Percentiles rank a stretch among this genome's conserved stretches.
Conservation (phyloP, 2,888 invertebrate species). For the Lingula anatina region DNA sequence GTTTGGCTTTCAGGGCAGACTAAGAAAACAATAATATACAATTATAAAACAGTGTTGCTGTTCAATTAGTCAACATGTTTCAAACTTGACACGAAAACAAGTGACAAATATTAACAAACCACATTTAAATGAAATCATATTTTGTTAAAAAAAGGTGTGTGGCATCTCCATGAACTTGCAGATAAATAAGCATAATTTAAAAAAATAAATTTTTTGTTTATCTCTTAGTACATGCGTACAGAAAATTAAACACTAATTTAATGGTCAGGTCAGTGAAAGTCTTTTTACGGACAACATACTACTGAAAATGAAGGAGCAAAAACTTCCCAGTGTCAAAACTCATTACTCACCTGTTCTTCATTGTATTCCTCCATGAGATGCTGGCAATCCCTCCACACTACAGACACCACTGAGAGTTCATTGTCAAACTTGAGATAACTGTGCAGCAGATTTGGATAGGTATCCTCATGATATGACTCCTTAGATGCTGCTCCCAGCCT, state of each 20-base stretch:
- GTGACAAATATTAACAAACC: background rate
- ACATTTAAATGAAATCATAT: too few relatives aligned
- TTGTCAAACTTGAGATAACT: slow-evolving; percentile 59
- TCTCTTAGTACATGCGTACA: too few relatives aligned
- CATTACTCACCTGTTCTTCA: slow-evolving; percentile 47
- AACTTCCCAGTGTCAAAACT: background rate
- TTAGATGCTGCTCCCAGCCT: slow-evolving; percentile 41
- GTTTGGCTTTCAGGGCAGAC: slow-evolving; percentile 53
- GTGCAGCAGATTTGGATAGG: slow-evolving; percentile 52
- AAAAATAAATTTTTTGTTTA: background rate
- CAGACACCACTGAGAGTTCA: slow-evolving; percentile 59
- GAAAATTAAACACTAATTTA: too few relatives aligned
- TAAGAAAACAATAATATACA: slow-evolving; percentile 13
- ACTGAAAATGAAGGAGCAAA: background rate
- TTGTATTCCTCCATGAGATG: slow-evolving; percentile 57
- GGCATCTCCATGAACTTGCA: background rate
- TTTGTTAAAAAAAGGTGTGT: background rate
- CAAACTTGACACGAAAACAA: background rate
- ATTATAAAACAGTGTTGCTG: background rate
- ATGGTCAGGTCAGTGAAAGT: too few relatives aligned
- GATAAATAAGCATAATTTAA: background rate
- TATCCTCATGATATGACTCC: slow-evolving; percentile 41
- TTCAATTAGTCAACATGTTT: background rate
- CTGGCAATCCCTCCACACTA: slow-evolving; percentile 59
- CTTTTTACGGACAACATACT: background rate